These are phyloP conservation scores for Drosophila anomelani DNA, from an alignment of 2,888 invertebrate species.

Conservation along the genomic window DNA sequence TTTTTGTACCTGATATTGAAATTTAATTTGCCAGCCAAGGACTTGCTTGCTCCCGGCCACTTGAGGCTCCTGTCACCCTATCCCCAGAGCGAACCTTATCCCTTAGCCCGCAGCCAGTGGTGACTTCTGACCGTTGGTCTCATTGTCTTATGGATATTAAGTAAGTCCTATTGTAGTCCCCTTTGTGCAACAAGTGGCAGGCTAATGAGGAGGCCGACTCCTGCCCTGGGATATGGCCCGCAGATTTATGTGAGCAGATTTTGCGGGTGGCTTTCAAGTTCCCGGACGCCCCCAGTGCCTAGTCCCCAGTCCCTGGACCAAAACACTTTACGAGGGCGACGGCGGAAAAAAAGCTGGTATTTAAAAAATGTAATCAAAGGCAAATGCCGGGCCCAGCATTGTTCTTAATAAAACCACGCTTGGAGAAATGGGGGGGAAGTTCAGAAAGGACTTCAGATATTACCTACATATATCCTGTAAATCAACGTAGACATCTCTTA, in stretches of 20 bases:
- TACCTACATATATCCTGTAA: constrained; percentile 6
- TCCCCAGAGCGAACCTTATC: background rate
- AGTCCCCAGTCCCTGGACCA: background rate
- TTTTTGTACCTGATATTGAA: constrained; percentile 2
- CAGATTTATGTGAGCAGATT: constrained; percentile 14
- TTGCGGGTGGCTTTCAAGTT: background rate
- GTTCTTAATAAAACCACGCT: background rate
- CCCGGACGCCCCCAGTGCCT: background rate
- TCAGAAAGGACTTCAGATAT: background rate
- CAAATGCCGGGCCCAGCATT: constrained; percentile 4
- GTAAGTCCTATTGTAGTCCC: constrained; percentile 13
- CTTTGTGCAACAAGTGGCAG: constrained; percentile 59
- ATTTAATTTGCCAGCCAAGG: background rate
- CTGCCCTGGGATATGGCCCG: background rate
- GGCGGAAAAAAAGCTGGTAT: constrained; percentile 1
- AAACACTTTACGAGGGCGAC: no score
- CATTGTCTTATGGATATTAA: constrained; percentile 40
- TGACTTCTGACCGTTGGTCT: constrained; percentile 8
- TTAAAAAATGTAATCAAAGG: constrained; percentile 24
- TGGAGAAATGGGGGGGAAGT: background rate
- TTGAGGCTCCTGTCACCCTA: background rate
- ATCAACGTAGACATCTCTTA: background rate
- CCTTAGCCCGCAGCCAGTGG: background rate
- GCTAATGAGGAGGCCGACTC: constrained; percentile 37
- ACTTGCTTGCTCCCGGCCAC: background rate